Conservation (phyloP, 2,113 vertebrate species). For the Fulmarus glacialis region DNA sequence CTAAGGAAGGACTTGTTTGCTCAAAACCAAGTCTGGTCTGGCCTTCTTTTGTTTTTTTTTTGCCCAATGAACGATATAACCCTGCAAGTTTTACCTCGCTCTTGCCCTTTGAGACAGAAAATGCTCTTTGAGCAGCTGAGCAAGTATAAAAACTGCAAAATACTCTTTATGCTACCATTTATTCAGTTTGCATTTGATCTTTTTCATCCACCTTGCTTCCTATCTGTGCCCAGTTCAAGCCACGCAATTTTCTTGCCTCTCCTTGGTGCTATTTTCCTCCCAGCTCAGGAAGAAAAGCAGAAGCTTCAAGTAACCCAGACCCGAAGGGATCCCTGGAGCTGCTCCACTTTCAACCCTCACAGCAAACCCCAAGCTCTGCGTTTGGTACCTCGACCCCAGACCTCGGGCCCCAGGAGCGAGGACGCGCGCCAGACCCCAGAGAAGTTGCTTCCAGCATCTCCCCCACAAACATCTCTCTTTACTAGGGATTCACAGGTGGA, state of each 20-base stretch:
- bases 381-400: neutral
- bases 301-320: neutral
- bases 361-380: neutral
- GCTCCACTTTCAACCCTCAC: neutral
- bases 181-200: neutral
- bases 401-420: rapidly evolving
- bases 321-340: neutral
- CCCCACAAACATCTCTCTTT: neutral
- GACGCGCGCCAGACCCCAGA: rapidly evolving
- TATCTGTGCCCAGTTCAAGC: neutral
- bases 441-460: neutral
- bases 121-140: neutral
- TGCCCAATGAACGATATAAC: neutral
- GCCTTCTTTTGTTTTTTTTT: neutral
- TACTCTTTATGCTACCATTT: neutral
- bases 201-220: neutral
- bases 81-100: neutral
- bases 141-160: neutral
- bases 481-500: neutral
- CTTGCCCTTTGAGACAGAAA: neutral
- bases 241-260: neutral
- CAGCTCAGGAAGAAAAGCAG: neutral
- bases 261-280: neutral
- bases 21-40: neutral
- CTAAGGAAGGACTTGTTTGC: neutral